Evolutionary conservation across 37 sponge, comb jelly and placozoan species (phyloP), one percentile per base, ranked within the genome.

Genomic region (Cladorhizidae sp.): DNA sequence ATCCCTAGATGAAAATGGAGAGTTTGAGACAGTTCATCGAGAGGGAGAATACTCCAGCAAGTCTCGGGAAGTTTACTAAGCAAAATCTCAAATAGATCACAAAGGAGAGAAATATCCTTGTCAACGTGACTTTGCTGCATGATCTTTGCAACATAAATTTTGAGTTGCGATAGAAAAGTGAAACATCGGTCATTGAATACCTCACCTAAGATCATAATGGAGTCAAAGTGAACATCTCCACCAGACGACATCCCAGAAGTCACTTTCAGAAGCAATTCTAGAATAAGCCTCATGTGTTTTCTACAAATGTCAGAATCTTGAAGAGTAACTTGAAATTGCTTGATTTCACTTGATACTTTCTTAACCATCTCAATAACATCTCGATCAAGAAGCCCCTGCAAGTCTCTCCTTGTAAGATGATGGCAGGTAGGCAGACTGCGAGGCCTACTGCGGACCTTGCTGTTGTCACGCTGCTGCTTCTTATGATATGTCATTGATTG

Each of bases 171-270:
- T 28, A 84, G 90, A 70, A 89, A 89, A 33, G 37, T 20, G 15
- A 62, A 0, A 40, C 86, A 85, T 64, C 90, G 50, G 5, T 81
- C 81, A 43, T 81, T 90, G 28, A 90, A 51, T 3, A 70, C 55
- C 45, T 90, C 90, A 23, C 81, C 90, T 17, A 90, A 11, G n/a
- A 90, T 76, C 33, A 21, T 38, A 33, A 57, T 64, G 56, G 90
- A 76, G 36, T 36, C 21, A 29, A 49, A 74, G 1, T 40, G 26
- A 21, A n/a, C 25, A n/a, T 74, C 64, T 26, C 65, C 54, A 26
- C 63, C 36, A 33, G 6, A 21, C 14, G 39, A 35, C 41, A 74
- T 14, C 5, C 41, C 43, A 62, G 17, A 20, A 36, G 70, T 26
- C 21, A 79, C 70, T 40, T 81, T 81, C 29, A 57, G 20, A 40